Evolutionary conservation across 2,797 vertebrate genomes (phyloP), one percentile per base, ranked within the genome.

Genomic region (Anabacerthia variegaticeps): DNA sequence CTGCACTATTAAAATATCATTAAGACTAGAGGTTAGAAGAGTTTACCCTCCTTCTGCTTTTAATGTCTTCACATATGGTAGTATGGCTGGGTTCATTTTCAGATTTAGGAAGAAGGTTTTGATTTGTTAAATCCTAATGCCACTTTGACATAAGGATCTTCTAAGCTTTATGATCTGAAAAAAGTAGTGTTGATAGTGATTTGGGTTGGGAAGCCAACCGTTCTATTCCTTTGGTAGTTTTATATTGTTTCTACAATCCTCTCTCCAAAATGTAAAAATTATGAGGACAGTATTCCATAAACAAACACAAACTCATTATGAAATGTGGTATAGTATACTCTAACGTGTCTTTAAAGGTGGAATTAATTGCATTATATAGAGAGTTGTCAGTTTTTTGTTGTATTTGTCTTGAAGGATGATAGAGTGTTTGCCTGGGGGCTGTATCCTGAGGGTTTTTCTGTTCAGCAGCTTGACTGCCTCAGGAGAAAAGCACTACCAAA

Each of bases 351-450:
- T 74, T 87, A 67, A 87, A 76, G 34, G 65, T 87, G 34, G 66
- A 94, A 94, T 43, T 83, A 94, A 77, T 85, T 93, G 27, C 23
- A 76, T 88, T 85, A 73, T 49, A 13, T 26, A 69, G 27, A 83
- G 26, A 91, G 30, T 58, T 89, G 39, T 59, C 41, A 66, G 27
- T 23, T 86, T 41, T 94, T 92, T 80, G 9, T 93, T 85, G 30
- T 49, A 34, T 95, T 92, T 94, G 41, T 91, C 80, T 93, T 77
- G 54, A 49, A 56, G 51, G n/a, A 91, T 91, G 68, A 72, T 72
- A 87, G 26, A 81, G 5, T 10, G 44, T 75, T 95, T 94, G 66
- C 86, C 85, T 39, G 14, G 32, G 30, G 76, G n/a, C 48, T 84
- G 17, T 73, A 79, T 84, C 27, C 71, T 65, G 44, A 32, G 15